Percentiles rank a stretch among this genome's conserved stretches.
phyloP scores from a whole-genome alignment of 2,113 vertebrate genomes.

The Anoplopoma fimbria region DNA sequence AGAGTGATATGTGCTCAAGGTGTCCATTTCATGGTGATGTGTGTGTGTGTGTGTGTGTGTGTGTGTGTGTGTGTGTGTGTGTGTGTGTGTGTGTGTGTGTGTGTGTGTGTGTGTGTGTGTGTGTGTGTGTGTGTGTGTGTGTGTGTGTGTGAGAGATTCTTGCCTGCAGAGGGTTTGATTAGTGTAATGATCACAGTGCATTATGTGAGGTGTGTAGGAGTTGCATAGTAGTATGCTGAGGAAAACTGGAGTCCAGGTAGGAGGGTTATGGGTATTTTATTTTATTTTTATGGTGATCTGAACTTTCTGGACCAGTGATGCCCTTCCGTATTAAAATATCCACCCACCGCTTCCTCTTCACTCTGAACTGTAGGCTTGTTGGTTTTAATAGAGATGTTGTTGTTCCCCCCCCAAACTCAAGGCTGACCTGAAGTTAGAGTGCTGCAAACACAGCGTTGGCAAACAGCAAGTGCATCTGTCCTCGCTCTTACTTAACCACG shows the following conservation, averaged over 20 bases:
- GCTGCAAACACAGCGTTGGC: conserved; percentile 60
- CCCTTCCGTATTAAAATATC: conserved; percentile 4
- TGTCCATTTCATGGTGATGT: conserved; percentile 35
- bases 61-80: no score
- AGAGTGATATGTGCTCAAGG: conserved; percentile 37
- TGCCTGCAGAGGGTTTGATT: conserved; percentile 38
- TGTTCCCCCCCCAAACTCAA: conserved; percentile 28
- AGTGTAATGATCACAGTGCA: conserved; percentile 16
- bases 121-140: conserved; percentile 1
- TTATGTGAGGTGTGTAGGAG: conserved; percentile 48
- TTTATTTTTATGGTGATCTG: neutral
- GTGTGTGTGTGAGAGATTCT: neutral
- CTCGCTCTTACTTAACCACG: conserved; percentile 59
- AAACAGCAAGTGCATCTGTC: conserved; percentile 71
- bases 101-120: neutral
- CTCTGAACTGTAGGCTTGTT: conserved; percentile 23
- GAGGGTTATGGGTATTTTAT: neutral
- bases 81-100: no score
- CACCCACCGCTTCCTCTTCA: conserved; percentile 17
- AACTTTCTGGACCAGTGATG: conserved; percentile 26
- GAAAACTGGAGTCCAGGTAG: conserved; percentile 21
- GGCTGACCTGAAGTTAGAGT: conserved; percentile 57
- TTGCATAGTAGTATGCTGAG: conserved; percentile 34
- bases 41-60: neutral
- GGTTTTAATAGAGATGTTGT: neutral